Conservation (phyloP, 1,140 invertebrate genomes). For the Acromyrmex echinatior region DNA sequence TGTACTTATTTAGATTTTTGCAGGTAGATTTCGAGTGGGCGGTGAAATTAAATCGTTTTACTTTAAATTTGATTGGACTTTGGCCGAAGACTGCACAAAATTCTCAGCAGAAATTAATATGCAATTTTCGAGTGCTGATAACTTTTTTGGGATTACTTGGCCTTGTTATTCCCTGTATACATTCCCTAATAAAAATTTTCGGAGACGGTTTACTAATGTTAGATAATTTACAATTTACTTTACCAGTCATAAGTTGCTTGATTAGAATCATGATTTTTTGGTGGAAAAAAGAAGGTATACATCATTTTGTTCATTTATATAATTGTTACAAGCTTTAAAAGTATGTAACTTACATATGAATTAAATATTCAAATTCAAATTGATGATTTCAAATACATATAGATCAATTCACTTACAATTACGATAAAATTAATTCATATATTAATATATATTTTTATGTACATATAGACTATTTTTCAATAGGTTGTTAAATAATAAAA, state of each 20-base stretch:
- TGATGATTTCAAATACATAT: too few relatives aligned
- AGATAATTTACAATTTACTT: constrained; percentile 36
- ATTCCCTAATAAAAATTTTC: constrained; percentile 12
- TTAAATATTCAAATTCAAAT: too few relatives aligned
- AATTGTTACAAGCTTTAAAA: too few relatives aligned
- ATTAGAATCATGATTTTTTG: constrained; percentile 6
- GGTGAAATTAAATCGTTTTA: constrained; percentile 40
- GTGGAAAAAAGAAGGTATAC: constrained; percentile 37
- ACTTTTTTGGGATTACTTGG: not conserved
- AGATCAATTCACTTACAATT: too few relatives aligned
- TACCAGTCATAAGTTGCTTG: not conserved
- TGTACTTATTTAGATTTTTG: not conserved
- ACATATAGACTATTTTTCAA: too few relatives aligned
- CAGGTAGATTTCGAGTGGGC: constrained; percentile 61
- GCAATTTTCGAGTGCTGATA: not conserved
- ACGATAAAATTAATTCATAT: too few relatives aligned
- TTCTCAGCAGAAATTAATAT: not conserved
- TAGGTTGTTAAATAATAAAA: too few relatives aligned
- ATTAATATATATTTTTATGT: too few relatives aligned
- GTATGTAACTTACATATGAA: too few relatives aligned
- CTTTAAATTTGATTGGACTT: constrained; percentile 35
- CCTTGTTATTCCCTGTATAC: constrained; percentile 1
- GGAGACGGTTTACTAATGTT: not conserved
- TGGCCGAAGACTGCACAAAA: constrained; percentile 14
- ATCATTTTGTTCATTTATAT: not conserved